Base-by-base conservation (phyloP, 37 sponge, comb jelly and placozoan genomes). In the Crambe crambe region DNA sequence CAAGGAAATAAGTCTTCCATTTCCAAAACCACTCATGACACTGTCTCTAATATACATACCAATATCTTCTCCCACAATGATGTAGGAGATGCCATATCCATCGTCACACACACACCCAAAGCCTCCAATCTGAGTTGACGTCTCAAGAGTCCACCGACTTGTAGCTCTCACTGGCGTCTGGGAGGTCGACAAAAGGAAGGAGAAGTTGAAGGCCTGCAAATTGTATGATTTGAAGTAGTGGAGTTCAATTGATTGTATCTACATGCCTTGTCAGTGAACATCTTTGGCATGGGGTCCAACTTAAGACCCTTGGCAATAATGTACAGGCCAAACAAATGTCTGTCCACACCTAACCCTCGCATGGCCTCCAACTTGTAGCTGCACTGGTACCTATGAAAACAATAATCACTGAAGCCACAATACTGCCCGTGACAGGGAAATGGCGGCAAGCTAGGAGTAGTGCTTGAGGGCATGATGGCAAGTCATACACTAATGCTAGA, bases 61-160 rank as follows among this genome's bases (percentile, higher is more conserved):
- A n/a, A 37, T 58, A 39, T 96, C 93, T 37, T 97, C 97, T 44
- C 93, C 93, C 0, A 72, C 58, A 26, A 97, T 75, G 54, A 97
- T 82, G 85, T 97, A 97, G 26, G 92, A 86, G 27, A 97, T 83
- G 0, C 97, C 97, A 70, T 97, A 97, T 2, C 97, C 97, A 27
- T 85, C 79, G 18, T 93, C 87, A 51, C 76, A 71, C 5, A 92
- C 94, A 2, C 94, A 88, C 3, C 97, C 97, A 77, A 97, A 97
- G 5, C 97, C 97, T 43, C 97, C 97, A 3, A 83, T 77, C 15
- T 69, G 18, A 18, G 77, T 36, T 15, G 67, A 62, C 2, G 34
- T 41, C 73, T 87, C 89, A 25, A 51, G 31, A 0, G 12, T 30
- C 80, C 80, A 83, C 20, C 68, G 27, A 0, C 70, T 40, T 0